Conservation (phyloP, 2,888 invertebrate genomes). For the Tetheella fluctuosa region DNA sequence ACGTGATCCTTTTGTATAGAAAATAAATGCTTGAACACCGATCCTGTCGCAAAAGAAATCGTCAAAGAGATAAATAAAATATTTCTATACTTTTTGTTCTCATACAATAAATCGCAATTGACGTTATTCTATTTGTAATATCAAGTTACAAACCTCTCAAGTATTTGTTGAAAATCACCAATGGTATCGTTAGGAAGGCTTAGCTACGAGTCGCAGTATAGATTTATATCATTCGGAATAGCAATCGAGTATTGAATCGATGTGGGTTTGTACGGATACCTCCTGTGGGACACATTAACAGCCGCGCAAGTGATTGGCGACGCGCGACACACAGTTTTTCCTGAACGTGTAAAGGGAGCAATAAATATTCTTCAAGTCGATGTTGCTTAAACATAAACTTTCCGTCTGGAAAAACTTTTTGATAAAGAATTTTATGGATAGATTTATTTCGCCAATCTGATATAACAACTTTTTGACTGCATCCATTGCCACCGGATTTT, state of each 20-base stretch:
- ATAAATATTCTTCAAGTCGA: constrained; percentile 8
- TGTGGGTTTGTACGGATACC: constrained; percentile 21
- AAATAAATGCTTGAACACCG: background rate
- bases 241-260: constrained; percentile 13
- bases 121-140: background rate
- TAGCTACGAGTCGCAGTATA: background rate
- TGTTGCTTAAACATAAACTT: constrained; percentile 10
- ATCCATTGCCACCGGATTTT: too few species aligned
- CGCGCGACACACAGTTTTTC: constrained; percentile 6
- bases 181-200: background rate
- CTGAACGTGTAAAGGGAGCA: background rate
- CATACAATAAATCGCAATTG: background rate
- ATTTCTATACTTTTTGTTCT: background rate
- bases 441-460: background rate
- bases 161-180: background rate
- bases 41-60: background rate
- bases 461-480: too few species aligned
- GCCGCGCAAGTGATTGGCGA: constrained; percentile 13
- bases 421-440: background rate
- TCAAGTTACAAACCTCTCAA: background rate
- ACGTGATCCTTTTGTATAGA: background rate
- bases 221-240: constrained; percentile 10
- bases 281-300: constrained; percentile 31
- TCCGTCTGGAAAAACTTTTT: background rate
- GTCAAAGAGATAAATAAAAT: background rate